Percentiles rank a stretch among this genome's conserved stretches.
phyloP scores from a whole-genome alignment of 2,888 invertebrate species.

The Laothoe populi region DNA sequence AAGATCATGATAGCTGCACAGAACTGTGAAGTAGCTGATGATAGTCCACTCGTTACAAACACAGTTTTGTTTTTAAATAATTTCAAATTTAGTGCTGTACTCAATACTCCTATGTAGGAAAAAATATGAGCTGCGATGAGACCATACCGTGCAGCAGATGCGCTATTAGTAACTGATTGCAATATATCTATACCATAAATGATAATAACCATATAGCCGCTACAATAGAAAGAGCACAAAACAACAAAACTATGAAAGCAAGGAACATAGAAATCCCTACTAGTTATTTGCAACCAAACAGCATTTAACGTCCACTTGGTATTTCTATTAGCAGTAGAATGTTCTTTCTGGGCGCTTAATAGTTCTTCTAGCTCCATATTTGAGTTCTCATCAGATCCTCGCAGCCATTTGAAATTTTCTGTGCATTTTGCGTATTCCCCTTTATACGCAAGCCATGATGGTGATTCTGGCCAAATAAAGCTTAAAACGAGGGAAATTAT shows the following conservation, averaged over 20 bases:
- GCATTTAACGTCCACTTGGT: neutral
- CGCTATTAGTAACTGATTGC: slow-evolving; percentile 28
- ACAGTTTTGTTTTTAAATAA: slow-evolving; percentile 34
- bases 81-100: slow-evolving; percentile 29
- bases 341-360: slow-evolving; percentile 12
- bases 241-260: slow-evolving; percentile 32
- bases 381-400: slow-evolving; percentile 3
- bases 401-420: slow-evolving; percentile 14
- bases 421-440: slow-evolving; percentile 19
- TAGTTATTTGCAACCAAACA: slow-evolving; percentile 12
- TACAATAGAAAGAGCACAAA: slow-evolving; percentile 32
- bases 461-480: slow-evolving; percentile 23
- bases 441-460: slow-evolving; percentile 25
- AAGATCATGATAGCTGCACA: slow-evolving; percentile 26
- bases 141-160: slow-evolving; percentile 30
- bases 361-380: neutral
- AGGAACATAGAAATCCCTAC: slow-evolving; percentile 33
- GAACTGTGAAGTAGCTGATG: slow-evolving; percentile 28
- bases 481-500: slow-evolving; percentile 27
- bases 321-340: neutral
- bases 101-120: slow-evolving; percentile 26
- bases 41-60: slow-evolving; percentile 28
- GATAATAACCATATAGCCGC: slow-evolving; percentile 32
- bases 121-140: slow-evolving; percentile 30
- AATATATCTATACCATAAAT: slow-evolving; percentile 34